phyloP scores from a whole-genome alignment of 2,888 invertebrate genomes.

The Orchesellides sinensis region DNA sequence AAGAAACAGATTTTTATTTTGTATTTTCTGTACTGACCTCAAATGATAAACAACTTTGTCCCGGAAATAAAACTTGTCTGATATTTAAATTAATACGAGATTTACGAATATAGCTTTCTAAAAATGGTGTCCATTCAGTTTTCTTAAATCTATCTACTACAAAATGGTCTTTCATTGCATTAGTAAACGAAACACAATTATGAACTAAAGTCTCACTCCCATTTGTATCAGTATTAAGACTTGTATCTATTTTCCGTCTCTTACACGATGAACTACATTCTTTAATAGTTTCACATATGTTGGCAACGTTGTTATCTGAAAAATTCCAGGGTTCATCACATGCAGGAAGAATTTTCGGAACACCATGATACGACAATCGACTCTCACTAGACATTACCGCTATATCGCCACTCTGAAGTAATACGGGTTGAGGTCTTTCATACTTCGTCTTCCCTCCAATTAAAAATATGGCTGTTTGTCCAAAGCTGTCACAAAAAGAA shows the following conservation, averaged over 20 bases:
- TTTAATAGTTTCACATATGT: background rate
- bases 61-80: slow-evolving; percentile 88
- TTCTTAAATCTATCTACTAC: background rate
- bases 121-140: slow-evolving; percentile 79
- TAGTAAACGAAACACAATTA: slow-evolving; percentile 1
- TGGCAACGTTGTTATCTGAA: too few species aligned
- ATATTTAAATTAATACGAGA: slow-evolving; percentile 96
- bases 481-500: slow-evolving; percentile 86
- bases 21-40: background rate
- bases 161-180: background rate
- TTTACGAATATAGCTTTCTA: slow-evolving; percentile 81
- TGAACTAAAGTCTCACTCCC: slow-evolving; percentile 66
- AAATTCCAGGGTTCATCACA: slow-evolving; percentile 79
- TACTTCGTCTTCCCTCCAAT: slow-evolving; percentile 88
- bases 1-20: too few species aligned
- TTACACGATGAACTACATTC: background rate
- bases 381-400: slow-evolving; percentile 92
- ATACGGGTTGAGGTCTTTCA: slow-evolving; percentile 83
- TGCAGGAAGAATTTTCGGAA: slow-evolving; percentile 88
- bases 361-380: slow-evolving; percentile 93
- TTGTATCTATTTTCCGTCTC: slow-evolving; percentile 16
- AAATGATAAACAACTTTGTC: slow-evolving; percentile 77
- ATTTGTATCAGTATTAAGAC: background rate
- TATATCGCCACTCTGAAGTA: slow-evolving; percentile 92
- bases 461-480: slow-evolving; percentile 95